A percentile compares a stretch with the other conserved stretches of the same genome.
These are phyloP conservation scores for Sipha maydis DNA, from an alignment of 2,888 invertebrate genomes.

Conservation along the genomic window DNA sequence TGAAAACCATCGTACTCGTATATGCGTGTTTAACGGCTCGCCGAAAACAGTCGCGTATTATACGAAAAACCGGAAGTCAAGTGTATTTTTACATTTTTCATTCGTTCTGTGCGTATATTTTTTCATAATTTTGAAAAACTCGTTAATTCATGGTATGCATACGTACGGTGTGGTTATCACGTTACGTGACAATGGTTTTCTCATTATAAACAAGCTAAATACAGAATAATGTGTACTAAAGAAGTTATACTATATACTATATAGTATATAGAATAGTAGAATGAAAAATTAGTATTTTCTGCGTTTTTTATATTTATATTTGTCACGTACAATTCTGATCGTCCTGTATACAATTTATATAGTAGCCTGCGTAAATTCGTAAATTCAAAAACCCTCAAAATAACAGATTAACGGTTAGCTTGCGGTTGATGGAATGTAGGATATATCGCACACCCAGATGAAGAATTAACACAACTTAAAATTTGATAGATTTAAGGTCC, in stretches of 20 bases:
- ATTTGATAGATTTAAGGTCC: too few species aligned
- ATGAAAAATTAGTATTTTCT: too few species aligned
- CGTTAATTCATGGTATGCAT: neutral
- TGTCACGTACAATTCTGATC: too few species aligned
- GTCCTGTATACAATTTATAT: too few species aligned
- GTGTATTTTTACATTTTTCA: neutral
- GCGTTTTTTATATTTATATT: too few species aligned
- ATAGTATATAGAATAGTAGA: too few species aligned
- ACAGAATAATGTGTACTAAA: too few species aligned
- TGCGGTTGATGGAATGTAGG: neutral
- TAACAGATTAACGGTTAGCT: neutral
- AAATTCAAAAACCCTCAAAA: neutral
- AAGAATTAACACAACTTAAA: too few species aligned
- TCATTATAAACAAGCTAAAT: too few species aligned
- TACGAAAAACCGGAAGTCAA: neutral
- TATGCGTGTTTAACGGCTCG: neutral
- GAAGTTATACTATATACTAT: too few species aligned
- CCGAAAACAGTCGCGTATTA: neutral
- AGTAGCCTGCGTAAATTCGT: neutral
- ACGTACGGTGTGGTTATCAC: neutral
- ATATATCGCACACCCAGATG: too few species aligned
- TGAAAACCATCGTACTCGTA: neutral
- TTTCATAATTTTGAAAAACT: neutral
- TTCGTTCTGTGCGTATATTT: neutral
- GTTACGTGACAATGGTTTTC: too few species aligned